Percentiles rank a stretch among this genome's conserved stretches.
Conservation (phyloP, 2,888 invertebrate genomes). For the Tubulanus polymorphus region DNA sequence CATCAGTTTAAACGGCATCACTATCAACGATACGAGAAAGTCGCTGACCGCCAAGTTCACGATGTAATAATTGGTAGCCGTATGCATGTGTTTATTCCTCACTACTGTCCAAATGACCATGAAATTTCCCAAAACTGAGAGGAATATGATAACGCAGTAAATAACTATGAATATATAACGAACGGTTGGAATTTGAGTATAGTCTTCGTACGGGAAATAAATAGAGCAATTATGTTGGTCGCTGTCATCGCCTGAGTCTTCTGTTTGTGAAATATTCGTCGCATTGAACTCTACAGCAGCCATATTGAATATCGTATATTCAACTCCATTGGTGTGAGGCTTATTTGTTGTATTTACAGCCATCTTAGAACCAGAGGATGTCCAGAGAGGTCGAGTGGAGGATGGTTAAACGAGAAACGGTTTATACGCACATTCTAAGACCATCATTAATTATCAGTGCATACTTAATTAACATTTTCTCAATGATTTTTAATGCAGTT, state of each 20-base stretch:
- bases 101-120: constrained; percentile 54
- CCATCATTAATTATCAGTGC: too few species aligned
- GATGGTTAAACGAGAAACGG: too few species aligned
- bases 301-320: neutral
- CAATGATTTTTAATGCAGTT: too few species aligned
- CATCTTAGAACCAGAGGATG: neutral
- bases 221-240: too few species aligned
- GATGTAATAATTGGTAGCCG: constrained; percentile 55
- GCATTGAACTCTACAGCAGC: too few species aligned
- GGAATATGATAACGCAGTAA: constrained; percentile 46
- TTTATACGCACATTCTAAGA: too few species aligned
- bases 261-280: too few species aligned
- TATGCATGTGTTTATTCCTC: constrained; percentile 54
- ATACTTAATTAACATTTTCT: too few species aligned
- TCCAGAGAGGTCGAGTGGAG: neutral
- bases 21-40: constrained; percentile 53
- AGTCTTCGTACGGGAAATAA: constrained; percentile 31
- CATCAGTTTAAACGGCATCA: constrained; percentile 54
- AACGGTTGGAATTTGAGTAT: constrained; percentile 45
- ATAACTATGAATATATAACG: constrained; percentile 36
- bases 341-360: neutral
- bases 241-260: too few species aligned
- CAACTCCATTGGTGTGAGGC: neutral
- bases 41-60: constrained; percentile 54
- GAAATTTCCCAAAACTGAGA: constrained; percentile 52